These are phyloP conservation scores for Gymnopithys bicolor DNA, from an alignment of 2,797 vertebrate species.

Conservation along the genomic window DNA sequence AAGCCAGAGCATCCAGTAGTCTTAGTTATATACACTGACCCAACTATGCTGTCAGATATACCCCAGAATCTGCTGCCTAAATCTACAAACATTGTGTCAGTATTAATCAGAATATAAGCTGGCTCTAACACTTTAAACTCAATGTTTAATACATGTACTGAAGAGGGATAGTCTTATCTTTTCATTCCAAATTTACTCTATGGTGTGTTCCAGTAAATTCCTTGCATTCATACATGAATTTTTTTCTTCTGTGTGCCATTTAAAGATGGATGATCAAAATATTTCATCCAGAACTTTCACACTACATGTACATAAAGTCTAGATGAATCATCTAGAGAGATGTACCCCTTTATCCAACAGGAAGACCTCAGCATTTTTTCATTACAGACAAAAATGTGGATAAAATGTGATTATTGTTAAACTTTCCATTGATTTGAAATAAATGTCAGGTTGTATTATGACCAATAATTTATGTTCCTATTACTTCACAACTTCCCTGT, in stretches of 20 bases:
- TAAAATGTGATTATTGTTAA: slow-evolving; percentile 5
- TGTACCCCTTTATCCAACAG: not conserved
- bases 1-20: not conserved
- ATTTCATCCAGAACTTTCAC: not conserved
- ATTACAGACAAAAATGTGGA: not conserved
- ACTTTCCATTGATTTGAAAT: slow-evolving; percentile 23
- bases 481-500: slow-evolving; percentile 23
- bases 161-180: not conserved
- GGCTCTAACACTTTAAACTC: not conserved
- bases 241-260: not conserved
- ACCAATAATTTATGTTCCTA: not conserved
- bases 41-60: not conserved
- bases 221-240: not conserved
- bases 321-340: not conserved
- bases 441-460: not conserved
- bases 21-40: not conserved
- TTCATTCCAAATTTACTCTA: not conserved
- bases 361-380: not conserved
- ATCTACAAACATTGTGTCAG: not conserved
- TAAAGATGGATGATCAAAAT: not conserved
- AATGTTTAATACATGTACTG: fast-evolving
- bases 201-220: not conserved
- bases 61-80: not conserved
- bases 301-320: not conserved
- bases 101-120: not conserved